phyloP scores from a whole-genome alignment of 2,797 vertebrate genomes.

The Crocidura indochinensis region DNA sequence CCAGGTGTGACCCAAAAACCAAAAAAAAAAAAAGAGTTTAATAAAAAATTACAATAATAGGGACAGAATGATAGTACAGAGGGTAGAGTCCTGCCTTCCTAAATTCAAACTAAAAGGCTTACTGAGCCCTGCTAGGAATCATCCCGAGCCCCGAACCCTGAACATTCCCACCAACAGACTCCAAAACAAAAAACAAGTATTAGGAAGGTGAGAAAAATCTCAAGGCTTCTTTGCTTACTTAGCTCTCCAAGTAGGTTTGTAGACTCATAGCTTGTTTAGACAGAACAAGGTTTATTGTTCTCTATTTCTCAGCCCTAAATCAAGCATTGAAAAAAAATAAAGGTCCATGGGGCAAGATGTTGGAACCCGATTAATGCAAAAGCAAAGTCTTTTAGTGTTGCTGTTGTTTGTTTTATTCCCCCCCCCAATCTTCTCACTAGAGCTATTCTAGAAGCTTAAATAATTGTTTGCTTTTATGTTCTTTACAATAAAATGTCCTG shows the following conservation, averaged over 20 bases:
- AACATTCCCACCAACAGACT: too few species aligned
- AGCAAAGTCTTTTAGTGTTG: not conserved
- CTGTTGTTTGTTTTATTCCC: not conserved
- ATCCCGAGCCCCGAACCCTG: too few species aligned
- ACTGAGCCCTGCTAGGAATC: too few species aligned
- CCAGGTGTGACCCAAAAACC: too few species aligned
- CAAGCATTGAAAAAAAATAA: not conserved
- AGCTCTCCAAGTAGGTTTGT: not conserved
- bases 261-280: not conserved
- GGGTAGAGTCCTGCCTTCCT: too few species aligned
- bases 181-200: not conserved
- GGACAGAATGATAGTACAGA: not conserved
- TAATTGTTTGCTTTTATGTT: not conserved
- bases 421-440: too few species aligned
- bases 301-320: not conserved
- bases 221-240: not conserved
- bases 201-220: not conserved
- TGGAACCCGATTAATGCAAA: not conserved
- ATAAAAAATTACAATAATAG: not conserved
- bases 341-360: not conserved
- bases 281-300: not conserved
- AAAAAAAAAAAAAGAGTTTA: not conserved
- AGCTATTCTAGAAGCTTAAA: slow-evolving; percentile 26
- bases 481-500: not conserved
- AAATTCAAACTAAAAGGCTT: too few species aligned